Base-by-base conservation (phyloP, 2,797 vertebrate genomes). In the Meriones psammophilus region DNA sequence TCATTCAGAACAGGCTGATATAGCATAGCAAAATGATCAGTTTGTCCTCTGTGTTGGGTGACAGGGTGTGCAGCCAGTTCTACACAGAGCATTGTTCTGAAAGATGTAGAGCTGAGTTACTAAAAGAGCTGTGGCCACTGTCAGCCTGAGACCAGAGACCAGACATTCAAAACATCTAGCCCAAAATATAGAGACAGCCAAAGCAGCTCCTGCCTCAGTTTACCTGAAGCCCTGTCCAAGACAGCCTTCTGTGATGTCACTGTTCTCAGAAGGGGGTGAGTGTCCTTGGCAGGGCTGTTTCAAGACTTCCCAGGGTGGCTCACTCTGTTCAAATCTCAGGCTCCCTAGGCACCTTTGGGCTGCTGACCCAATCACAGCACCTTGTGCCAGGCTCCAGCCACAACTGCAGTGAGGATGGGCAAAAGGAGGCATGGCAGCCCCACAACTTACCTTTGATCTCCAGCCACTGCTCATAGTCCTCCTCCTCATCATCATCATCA, bases 381-480 rank as follows among this genome's bases (percentile, higher is more conserved):
- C 69, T 39, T 15, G 14, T 0, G 0, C 62, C 20, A 56, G 30
- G 22, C 42, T 42, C 69, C 39, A 26, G 76, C 56, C 76, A n/a
- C 12, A 14, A 30, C 66, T 28, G 46, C 26, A 26, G 46, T 33
- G 62, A 46, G 3, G 1, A 39, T 50, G 28, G 60, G 62, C 22
- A 9, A n/a, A 14, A 26, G 33, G 30, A 54, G 46, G 46, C 66
- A 56, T 18, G 73, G 39, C 33, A 8, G 33, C 15, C 28, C 58
- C 5, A 1, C 36, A 97, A 92, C 99, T 99, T 99, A 99, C 99
- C 99, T 99, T 99, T 99, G 96, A 99, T 99, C 95, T 99, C 99
- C 98, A 99, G 98, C 99, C 99, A 99, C 97, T 98, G 98, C 89
- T 99, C 99, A 4, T 99, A 99, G 95, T 99, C 99, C 0, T 98